Base-by-base conservation (phyloP, 2,888 invertebrate species). In the Microctonus brassicae region DNA sequence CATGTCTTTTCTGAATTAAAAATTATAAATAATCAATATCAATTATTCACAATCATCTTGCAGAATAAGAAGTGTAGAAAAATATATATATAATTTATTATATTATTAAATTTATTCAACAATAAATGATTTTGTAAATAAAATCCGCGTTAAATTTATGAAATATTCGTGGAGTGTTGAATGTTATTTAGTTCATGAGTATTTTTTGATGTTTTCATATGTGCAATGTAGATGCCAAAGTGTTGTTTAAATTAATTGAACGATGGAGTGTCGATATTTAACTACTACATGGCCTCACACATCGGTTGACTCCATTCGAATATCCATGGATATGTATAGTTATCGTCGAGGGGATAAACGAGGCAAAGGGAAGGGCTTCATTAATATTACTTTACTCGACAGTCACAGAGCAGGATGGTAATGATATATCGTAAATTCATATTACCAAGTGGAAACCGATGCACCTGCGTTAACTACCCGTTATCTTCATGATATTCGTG, bases 371-470 rank as follows among this genome's bases (percentile, higher is more conserved):
- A 11, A 13, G 24, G 20, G 65, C 39, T 39, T 73, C 77, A 75
- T 77, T 77, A 77, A 77, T 77, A 76, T 76, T 72, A 74, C 73
- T 77, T 77, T 76, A 76, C 77, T 74, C 70, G 73, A 76, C 75
- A 74, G 73, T 75, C 72, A 73, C 67, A 72, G 63, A 65, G 60
- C 39, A 42, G 72, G 36, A 55, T 66, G 74, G 66, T 68, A 73
- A 69, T 76, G 75, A 77, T 74, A 75, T 76, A 76, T 77, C 77
- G 74, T 77, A 77, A 77, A 77, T 77, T 77, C 74, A 76, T 76
- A 76, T 77, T 74, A 77, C 68, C 70, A 65, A 24, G 22, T 60
- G 58, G 42, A 73, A 76, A 76, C 73, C 73, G 72, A 72, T 74
- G 72, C 77, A 76, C 77, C 74, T 77, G 77, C 71, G 73, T 60